Conservation (phyloP, 2,113 vertebrate species). For the Paralichthys olivaceus region DNA sequence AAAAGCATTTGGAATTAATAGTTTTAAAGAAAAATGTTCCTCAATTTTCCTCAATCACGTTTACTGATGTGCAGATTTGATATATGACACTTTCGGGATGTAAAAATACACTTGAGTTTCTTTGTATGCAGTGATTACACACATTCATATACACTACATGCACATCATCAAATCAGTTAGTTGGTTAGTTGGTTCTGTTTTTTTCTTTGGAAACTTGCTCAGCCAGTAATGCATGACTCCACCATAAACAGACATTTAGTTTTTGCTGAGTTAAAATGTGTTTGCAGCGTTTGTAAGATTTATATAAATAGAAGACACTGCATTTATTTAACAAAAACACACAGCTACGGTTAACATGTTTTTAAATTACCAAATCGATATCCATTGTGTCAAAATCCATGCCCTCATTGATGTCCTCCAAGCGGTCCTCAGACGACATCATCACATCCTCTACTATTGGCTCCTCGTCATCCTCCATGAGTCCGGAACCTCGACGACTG, state of each 20-base stretch:
- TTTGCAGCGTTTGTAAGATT: not conserved
- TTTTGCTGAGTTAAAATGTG: not conserved
- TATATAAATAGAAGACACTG: not conserved
- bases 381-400: constrained; percentile 99
- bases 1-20: not conserved
- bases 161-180: not conserved
- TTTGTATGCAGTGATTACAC: too few species aligned
- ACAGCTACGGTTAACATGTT: not conserved
- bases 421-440: constrained; percentile 98
- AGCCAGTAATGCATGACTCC: too few species aligned
- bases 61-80: not conserved
- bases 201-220: constrained; percentile 6
- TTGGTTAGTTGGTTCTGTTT: too few species aligned
- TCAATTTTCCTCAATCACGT: too few species aligned
- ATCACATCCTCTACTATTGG: constrained; percentile 99
- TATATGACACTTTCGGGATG: not conserved
- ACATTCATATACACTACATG: not conserved
- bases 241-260: not conserved
- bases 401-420: constrained; percentile 97
- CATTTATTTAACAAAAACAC: not conserved
- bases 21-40: not conserved
- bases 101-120: too few species aligned
- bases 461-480: constrained; percentile 98
- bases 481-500: constrained; percentile 92
- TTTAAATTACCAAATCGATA: constrained; percentile 92